Evolutionary conservation across 1,140 invertebrate genomes (phyloP).

Genomic region (Diabrotica undecimpunctata): DNA sequence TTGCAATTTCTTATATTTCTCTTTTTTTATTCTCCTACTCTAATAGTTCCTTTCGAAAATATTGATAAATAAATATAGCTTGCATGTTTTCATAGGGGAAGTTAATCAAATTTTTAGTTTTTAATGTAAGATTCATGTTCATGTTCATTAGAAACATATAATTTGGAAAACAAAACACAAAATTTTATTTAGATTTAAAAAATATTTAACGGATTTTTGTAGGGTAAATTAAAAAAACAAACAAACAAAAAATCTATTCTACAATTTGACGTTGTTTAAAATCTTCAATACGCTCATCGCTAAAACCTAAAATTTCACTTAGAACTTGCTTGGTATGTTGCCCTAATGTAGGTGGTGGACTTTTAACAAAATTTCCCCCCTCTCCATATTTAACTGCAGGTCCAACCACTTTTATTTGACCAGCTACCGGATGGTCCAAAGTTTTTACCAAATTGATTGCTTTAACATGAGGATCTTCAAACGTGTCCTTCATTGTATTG

Average conservation of each 20-base stretch:
- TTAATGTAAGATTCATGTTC: too few species aligned
- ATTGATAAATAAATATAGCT: too few species aligned
- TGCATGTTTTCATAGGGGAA: too few species aligned
- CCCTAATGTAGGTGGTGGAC: conserved; percentile 79
- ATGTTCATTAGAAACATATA: too few species aligned
- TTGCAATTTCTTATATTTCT: too few species aligned
- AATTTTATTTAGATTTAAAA: too few species aligned
- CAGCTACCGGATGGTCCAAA: conserved; percentile 67
- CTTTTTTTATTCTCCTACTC: too few species aligned
- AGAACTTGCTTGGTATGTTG: conserved; percentile 83
- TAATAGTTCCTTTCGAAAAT: too few species aligned
- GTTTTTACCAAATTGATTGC: conserved; percentile 73
- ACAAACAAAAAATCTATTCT: conserved; percentile 49
- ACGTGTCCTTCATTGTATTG: conserved; percentile 82
- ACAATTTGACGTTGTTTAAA: conserved; percentile 56
- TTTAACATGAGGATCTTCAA: conserved; percentile 81
- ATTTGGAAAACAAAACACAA: too few species aligned
- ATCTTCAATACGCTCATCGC: conserved; percentile 56
- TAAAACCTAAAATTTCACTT: conserved; percentile 64
- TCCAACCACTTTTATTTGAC: conserved; percentile 75
- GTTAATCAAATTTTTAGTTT: too few species aligned
- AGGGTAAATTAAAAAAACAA: too few species aligned
- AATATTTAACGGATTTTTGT: too few species aligned
- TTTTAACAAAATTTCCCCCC: conserved; percentile 63
- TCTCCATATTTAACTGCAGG: conserved; percentile 80